Conservation (phyloP, 1,140 invertebrate species). For the Octopus sinensis region DNA sequence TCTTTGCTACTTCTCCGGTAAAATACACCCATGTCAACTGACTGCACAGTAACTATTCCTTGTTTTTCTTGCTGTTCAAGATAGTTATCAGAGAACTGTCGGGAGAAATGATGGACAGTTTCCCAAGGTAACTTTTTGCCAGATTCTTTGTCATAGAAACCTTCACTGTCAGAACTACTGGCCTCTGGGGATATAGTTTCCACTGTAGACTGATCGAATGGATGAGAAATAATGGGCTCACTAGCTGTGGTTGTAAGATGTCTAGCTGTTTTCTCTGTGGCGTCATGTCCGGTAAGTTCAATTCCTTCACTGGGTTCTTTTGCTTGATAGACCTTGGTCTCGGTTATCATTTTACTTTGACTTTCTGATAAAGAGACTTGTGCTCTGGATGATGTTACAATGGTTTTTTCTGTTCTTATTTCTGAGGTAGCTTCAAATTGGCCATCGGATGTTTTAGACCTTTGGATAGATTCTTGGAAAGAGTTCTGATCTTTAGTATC, state of each 20-base stretch:
- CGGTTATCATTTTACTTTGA: neutral
- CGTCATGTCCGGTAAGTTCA: neutral
- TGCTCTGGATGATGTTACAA: neutral
- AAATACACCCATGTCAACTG: conserved; percentile 48
- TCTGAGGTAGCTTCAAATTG: neutral
- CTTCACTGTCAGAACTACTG: conserved; percentile 35
- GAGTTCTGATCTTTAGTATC: neutral
- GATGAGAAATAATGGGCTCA: neutral
- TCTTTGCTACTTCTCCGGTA: conserved; percentile 34
- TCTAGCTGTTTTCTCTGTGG: neutral
- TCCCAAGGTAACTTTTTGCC: conserved; percentile 48
- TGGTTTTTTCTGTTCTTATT: neutral
- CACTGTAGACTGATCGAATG: neutral
- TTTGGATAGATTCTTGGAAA: neutral
- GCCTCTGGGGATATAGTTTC: conserved; percentile 28
- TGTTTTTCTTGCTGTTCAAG: conserved; percentile 40
- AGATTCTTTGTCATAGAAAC: conserved; percentile 41
- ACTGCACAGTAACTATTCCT: conserved; percentile 29
- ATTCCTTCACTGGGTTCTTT: neutral
- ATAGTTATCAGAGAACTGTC: conserved; percentile 49
- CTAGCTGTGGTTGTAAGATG: neutral
- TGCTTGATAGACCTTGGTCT: neutral
- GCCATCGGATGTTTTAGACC: neutral
- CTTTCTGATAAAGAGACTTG: neutral
- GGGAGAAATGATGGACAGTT: conserved; percentile 45